phyloP scores from a whole-genome alignment of 2,113 vertebrate species.

The Gambusia holbrooki region DNA sequence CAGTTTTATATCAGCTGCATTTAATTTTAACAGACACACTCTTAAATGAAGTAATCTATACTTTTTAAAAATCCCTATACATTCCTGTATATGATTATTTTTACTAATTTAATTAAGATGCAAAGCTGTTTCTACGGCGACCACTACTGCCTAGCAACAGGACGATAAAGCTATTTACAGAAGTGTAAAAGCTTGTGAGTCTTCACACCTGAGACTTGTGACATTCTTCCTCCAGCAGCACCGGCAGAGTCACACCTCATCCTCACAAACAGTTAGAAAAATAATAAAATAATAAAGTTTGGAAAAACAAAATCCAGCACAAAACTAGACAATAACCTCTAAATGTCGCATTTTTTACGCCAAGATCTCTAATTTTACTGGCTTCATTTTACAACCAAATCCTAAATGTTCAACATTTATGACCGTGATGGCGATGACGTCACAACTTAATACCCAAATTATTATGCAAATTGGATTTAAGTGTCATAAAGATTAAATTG shows the following conservation, averaged over 20 bases:
- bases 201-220: conserved; percentile 67
- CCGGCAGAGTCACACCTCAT: neutral
- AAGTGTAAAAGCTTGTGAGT: conserved; percentile 33
- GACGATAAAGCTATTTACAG: conserved; percentile 68
- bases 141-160: conserved; percentile 65
- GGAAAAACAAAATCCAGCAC: neutral
- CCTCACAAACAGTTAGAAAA: neutral
- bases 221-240: conserved; percentile 51
- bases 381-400: neutral
- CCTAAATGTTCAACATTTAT: neutral
- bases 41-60: too few species aligned
- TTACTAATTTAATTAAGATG: neutral
- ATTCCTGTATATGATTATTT: neutral
- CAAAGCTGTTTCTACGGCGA: conserved; percentile 39
- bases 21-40: too few species aligned
- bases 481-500: too few species aligned
- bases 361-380: too few species aligned
- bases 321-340: neutral
- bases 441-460: too few species aligned
- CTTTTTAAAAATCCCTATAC: too few species aligned
- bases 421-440: too few species aligned
- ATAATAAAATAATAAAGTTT: too few species aligned
- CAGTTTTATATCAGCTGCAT: too few species aligned
- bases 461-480: too few species aligned
- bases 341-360: neutral